Evolutionary conservation across 2,888 invertebrate genomes (phyloP).

Genomic region (Cephus sareptanus): DNA sequence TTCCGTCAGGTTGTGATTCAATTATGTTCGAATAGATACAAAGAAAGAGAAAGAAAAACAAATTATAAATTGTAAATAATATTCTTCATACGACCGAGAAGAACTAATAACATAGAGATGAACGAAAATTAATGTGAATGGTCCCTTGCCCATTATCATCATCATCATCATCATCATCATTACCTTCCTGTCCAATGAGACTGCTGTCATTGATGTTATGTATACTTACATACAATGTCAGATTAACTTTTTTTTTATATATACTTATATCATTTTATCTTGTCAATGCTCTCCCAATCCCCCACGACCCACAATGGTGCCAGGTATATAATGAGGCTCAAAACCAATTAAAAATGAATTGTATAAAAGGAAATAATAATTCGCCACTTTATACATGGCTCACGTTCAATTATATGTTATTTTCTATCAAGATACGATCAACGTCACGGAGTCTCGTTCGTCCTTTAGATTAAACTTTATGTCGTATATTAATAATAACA

Average conservation of each 20-base stretch:
- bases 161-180: neutral
- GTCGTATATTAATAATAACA: neutral
- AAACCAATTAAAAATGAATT: slow-evolving; percentile 15
- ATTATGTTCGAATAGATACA: slow-evolving; percentile 19
- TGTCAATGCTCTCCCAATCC: slow-evolving; percentile 11
- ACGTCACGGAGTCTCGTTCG: neutral
- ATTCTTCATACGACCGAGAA: slow-evolving; percentile 30
- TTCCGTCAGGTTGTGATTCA: slow-evolving; percentile 27
- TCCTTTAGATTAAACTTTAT: neutral
- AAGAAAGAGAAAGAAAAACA: slow-evolving; percentile 21
- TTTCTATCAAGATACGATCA: neutral
- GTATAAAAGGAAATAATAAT: slow-evolving; percentile 15
- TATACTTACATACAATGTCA: slow-evolving; percentile 19
- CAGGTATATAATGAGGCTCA: slow-evolving; percentile 14
- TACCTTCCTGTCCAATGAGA: slow-evolving; percentile 32
- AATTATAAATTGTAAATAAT: slow-evolving; percentile 42
- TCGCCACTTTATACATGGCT: neutral
- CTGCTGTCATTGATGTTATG: slow-evolving; percentile 19
- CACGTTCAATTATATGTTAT: neutral
- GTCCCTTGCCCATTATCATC: slow-evolving; percentile 8
- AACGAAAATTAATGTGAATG: neutral
- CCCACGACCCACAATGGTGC: slow-evolving; percentile 7
- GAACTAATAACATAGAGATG: slow-evolving; percentile 16
- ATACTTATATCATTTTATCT: slow-evolving; percentile 10
- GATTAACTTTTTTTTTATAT: slow-evolving; percentile 15